Base-by-base conservation (phyloP, 2,888 invertebrate species). In the Coleophora deauratella region DNA sequence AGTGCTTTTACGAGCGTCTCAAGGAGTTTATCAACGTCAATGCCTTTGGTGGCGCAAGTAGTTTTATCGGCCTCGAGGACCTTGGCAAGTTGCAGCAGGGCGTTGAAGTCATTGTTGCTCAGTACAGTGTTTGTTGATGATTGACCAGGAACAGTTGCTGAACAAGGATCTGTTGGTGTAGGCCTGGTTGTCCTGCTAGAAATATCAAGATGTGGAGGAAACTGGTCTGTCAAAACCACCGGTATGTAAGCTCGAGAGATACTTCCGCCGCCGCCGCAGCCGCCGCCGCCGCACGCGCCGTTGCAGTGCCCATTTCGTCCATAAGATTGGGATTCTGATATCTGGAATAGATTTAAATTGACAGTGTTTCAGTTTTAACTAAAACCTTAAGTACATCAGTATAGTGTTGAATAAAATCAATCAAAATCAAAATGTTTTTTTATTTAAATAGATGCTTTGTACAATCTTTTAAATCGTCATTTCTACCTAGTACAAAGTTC, bases 1-100 rank as follows among this genome's bases (percentile, higher is more conserved):
- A 80, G 50, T 8, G 78, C 80, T 40, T 78, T 75, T 9, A 79
- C 64, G 28, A 80, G 54, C 45, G 72, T 77, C 49, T 70, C 56
- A 8, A 80, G 72, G 11, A 80, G 60, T 41, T 71, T 72, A 44
- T 78, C 76, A 2, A 35, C 53, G 21, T 62, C 55, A 27, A 50
- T 43, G 1, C 44, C 34, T 14, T 34, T 45, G 44, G 32, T 49
- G 21, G 38, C 36, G 21, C 33, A 14, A 3, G 43, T 38, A n/a
- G 45, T 36, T 38, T 54, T 53, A 15, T 44, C 49, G n/a, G 10
- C 15, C n/a, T 60, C 55, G 27, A 57, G 42, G 13, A 48, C 49
- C 28, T 52, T 49, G n/a, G 59, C 50, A 2, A 59, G 46, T 2
- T 54, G 47, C n/a, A 62, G 33, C 0, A 61, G 40, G 1, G 55